Percentiles rank a stretch among this genome's conserved stretches.
These are phyloP conservation scores for Meteorus cinctellus DNA, from an alignment of 2,888 invertebrate genomes.

Conservation along the genomic window DNA sequence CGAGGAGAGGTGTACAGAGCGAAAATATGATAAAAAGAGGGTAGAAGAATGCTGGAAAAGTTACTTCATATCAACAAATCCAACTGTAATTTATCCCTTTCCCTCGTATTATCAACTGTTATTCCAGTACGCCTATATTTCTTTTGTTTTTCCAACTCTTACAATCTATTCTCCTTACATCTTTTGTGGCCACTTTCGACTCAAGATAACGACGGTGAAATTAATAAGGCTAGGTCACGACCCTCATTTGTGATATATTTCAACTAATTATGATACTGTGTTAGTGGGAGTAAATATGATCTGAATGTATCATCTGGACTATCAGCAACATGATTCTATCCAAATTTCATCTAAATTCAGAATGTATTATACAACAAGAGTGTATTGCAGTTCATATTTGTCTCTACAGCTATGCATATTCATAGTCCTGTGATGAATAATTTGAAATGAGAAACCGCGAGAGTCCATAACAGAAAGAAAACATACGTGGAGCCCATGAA, in stretches of 20 bases:
- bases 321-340: conserved; percentile 59
- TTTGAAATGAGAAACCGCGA: neutral
- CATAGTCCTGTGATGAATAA: neutral
- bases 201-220: conserved; percentile 46
- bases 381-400: neutral
- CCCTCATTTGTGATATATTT: conserved; percentile 61
- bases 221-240: conserved; percentile 64
- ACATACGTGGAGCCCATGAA: neutral
- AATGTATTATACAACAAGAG: neutral
- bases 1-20: conserved; percentile 40
- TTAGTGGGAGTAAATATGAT: conserved; percentile 61
- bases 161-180: neutral
- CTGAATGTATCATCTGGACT: conserved; percentile 59
- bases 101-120: conserved; percentile 18
- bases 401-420: neutral
- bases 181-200: conserved; percentile 18
- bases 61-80: conserved; percentile 34
- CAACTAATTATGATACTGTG: conserved; percentile 61
- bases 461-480: conserved; percentile 14
- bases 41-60: neutral
- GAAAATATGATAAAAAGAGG: neutral
- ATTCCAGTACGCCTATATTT: conserved; percentile 2
- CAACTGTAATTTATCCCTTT: neutral
- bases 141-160: conserved; percentile 27
- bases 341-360: conserved; percentile 48